Base-by-base conservation (phyloP, 2,113 vertebrate genomes). In the Danionella cerebrum region DNA sequence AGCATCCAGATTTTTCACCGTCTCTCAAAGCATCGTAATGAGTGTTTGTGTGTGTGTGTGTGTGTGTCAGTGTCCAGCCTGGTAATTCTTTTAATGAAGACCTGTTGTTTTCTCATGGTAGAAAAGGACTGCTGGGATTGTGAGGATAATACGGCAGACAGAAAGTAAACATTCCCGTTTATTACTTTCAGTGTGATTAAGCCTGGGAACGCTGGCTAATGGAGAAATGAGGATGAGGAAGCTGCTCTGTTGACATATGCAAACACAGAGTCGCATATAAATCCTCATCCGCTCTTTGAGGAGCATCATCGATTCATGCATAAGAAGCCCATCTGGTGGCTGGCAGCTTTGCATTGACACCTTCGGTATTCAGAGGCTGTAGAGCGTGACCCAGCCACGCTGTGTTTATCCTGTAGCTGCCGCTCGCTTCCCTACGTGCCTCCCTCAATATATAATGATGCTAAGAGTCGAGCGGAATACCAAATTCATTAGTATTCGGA, bases 71-170 rank as follows among this genome's bases (percentile, higher is more conserved):
- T 33, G 58, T 41, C 58, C 21, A 4, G 47, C 21, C 19, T 4
- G 11, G n/a, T 53, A 54, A 63, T 63, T 62, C 27, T 42, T 70
- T 70, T 70, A 70, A 70, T 63, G 67, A 63, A n/a, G 67, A 53
- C 67, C 67, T 53, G 67, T 63, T 54, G 45, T 39, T 39, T 53
- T 38, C 39, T 21, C 9, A 2, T 21, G 25, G 16, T 53, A 11
- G 24, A n/a, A 52, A 44, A 67, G 39, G n/a, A 21, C 9, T 33
- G 41, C 16, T 39, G 53, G 19, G 41, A 18, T 44, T 55, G 52
- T 35, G 3, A 9, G 38, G 1, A 12, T 31, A 44, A 38, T 31
- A 13, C 5, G 10, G 4, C 18, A 11, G 21, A 48, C 21, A 25
- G 18, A 45, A 45, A 21, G 45, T 25, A 48, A 48, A 48, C 45